Evolutionary conservation across 2,888 invertebrate genomes (phyloP), one percentile per base, ranked within the genome.

Genomic region (Drosophila infuscata): DNA sequence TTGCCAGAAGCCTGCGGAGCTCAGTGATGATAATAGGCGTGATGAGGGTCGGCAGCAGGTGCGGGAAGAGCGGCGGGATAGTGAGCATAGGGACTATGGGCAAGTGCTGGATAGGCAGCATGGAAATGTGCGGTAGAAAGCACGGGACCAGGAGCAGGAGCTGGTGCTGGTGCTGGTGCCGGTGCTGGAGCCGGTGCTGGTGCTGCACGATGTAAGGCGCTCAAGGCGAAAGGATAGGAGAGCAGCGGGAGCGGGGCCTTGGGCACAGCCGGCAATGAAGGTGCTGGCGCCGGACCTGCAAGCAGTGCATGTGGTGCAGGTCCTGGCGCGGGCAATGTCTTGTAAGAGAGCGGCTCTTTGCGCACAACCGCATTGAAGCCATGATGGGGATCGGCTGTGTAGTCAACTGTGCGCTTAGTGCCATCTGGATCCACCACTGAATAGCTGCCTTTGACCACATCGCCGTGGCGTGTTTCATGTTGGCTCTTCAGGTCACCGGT

Each of bases 381-480:
- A 81, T 94, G 91, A 72, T 93, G 91, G n/a, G 94, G 93, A 86
- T 94, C 94, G 43, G 94, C 94, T 3, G 93, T 94, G 89, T 95
- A 95, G 78, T 95, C 95, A 0, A 95, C 95, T 36, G 94, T 95
- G 78, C 95, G 94, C 91, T 94, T 94, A 64, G 94, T 95, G 82
- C 95, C 95, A 88, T 95, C 95, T 33, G 95, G 94, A 81, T 94
- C 94, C 32, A 92, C 91, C 11, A 94, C 90, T 9, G 94, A 94
- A 85, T 94, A 94, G 76, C 93, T 95, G 91, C 93, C 95, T 90
- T 94, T 94, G 52, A 95, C 95, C 81, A 94, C 94, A 92, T 95
- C 95, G n/a, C 95, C 95, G 76, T 94, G 93, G 71, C 95, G 95
- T 70, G 94, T 94, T 93, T 95, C 95, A 77, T 94, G 94, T 92